These are phyloP conservation scores for Rhizoglyphus robini DNA, from an alignment of 1,140 invertebrate genomes.

Conservation along the genomic window DNA sequence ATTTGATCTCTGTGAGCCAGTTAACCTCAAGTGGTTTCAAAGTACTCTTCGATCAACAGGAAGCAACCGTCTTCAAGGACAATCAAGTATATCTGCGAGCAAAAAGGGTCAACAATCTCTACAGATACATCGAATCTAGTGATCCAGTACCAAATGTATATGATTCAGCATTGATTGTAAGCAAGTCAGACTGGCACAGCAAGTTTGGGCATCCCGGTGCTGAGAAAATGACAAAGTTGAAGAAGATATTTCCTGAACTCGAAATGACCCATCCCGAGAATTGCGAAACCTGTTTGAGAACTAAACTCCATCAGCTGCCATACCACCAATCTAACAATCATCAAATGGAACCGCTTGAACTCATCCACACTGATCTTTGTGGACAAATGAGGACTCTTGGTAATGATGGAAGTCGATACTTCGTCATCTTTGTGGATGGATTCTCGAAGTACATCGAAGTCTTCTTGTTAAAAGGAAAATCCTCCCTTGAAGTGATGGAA, in stretches of 20 bases:
- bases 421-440: constrained; percentile 15
- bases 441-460: background rate
- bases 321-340: background rate
- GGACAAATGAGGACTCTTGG: background rate
- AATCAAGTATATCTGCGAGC: no score
- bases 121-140: no score
- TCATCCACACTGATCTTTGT: constrained; percentile 9
- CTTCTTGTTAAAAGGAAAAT: constrained; percentile 12
- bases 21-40: no score
- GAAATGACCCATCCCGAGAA: background rate
- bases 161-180: no score
- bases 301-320: background rate
- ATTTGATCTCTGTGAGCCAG: no score
- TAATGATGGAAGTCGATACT: constrained; percentile 9
- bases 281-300: background rate
- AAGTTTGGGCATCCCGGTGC: background rate
- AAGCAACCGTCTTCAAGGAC: no score
- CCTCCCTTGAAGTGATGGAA: background rate
- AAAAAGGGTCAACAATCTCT: no score
- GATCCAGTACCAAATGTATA: no score
- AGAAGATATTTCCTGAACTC: background rate
- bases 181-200: no score
- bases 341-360: background rate
- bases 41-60: no score
- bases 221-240: background rate